phyloP scores from a whole-genome alignment of 2,888 invertebrate species.

The Heliconius charithonia region DNA sequence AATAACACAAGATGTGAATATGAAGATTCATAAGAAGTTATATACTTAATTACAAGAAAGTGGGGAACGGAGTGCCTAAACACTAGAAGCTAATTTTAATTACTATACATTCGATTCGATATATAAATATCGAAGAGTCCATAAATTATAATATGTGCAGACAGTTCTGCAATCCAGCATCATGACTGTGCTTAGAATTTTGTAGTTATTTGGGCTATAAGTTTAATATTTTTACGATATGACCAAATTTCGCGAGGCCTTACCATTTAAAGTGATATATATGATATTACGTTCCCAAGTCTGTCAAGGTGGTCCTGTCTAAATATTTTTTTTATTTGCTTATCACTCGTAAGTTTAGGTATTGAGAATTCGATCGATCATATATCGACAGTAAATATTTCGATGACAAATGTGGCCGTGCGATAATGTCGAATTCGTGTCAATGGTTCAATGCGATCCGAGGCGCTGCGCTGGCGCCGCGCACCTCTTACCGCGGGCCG shows the following conservation, averaged over 20 bases:
- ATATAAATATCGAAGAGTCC: neutral
- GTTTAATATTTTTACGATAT: slow-evolving; percentile 34
- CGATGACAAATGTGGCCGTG: slow-evolving; percentile 53
- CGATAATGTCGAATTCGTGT: slow-evolving; percentile 57
- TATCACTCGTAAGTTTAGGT: slow-evolving; percentile 43
- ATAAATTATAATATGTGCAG: neutral
- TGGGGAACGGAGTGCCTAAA: too few species aligned
- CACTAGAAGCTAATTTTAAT: too few species aligned
- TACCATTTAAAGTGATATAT: slow-evolving; percentile 41
- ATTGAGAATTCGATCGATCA: slow-evolving; percentile 46
- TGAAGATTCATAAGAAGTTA: neutral
- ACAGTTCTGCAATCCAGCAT: slow-evolving; percentile 6
- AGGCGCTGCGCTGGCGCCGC: slow-evolving; percentile 36
- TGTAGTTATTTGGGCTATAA: slow-evolving; percentile 24
- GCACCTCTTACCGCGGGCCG: slow-evolving; percentile 25
- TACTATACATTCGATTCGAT: too few species aligned
- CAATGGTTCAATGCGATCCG: slow-evolving; percentile 60
- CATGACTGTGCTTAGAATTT: slow-evolving; percentile 24
- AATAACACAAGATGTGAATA: neutral
- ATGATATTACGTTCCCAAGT: slow-evolving; percentile 42
- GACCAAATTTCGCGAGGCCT: slow-evolving; percentile 41
- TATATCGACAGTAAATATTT: slow-evolving; percentile 52
- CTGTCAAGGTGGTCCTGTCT: slow-evolving; percentile 44
- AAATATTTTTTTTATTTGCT: slow-evolving; percentile 41
- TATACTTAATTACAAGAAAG: too few species aligned